These are phyloP conservation scores for Ferrisia virgata DNA, from an alignment of 2,888 invertebrate genomes.

Conservation along the genomic window DNA sequence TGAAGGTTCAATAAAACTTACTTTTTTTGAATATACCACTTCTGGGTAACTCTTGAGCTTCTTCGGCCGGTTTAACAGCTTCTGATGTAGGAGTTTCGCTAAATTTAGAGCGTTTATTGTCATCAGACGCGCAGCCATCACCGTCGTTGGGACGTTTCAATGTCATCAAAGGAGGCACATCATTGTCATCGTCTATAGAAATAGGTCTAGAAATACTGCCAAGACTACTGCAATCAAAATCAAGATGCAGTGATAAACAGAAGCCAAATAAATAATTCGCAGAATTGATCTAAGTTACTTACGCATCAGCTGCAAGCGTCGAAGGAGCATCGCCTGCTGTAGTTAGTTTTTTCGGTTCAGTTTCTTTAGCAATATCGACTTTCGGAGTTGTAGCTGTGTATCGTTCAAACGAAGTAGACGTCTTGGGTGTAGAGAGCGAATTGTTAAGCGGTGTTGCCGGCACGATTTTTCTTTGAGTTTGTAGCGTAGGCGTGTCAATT, in stretches of 20 bases:
- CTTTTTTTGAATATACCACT: constrained; percentile 41
- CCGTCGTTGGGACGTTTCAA: constrained; percentile 9
- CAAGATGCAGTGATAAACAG: neutral
- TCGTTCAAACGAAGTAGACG: neutral
- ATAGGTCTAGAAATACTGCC: neutral
- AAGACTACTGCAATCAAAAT: neutral
- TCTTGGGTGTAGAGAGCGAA: neutral
- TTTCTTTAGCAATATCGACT: neutral
- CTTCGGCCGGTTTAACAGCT: neutral
- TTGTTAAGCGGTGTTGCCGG: constrained; percentile 29
- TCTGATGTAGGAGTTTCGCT: neutral
- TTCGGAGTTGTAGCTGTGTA: neutral
- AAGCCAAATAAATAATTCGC: no score
- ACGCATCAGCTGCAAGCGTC: neutral
- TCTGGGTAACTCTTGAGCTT: neutral
- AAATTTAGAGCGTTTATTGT: constrained; percentile 32
- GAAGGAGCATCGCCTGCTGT: neutral
- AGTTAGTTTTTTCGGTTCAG: neutral
- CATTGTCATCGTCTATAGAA: constrained; percentile 53
- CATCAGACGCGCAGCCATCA: neutral
- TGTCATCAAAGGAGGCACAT: neutral
- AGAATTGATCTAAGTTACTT: neutral
- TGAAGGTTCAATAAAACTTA: neutral
- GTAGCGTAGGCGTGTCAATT: constrained; percentile 13
- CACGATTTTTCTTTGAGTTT: constrained; percentile 41